Base-by-base conservation (phyloP, 1,140 invertebrate species). In the Drosophila ananassae region DNA sequence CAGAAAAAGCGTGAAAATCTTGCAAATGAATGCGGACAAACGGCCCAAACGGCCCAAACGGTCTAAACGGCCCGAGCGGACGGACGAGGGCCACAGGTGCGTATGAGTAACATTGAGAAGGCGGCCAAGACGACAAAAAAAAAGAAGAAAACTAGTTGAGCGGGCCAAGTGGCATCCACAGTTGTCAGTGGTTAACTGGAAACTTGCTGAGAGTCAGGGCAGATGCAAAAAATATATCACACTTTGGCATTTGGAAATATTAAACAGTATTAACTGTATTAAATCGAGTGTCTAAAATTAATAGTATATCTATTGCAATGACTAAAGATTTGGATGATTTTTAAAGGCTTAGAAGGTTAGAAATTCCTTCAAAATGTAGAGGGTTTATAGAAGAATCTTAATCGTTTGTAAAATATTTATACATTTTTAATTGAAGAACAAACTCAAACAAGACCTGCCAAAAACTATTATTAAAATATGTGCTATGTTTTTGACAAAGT, bases 71-170 rank as follows among this genome's bases (percentile, higher is more conserved):
- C 2, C 30, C 32, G 10, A 37, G 13, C 39, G 24, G 63, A 60
- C 58, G 46, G 68, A 57, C 74, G 77, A 59, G 68, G 77, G 82
- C 50, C 82, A 75, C 82, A 87, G 82, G 82, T 87, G 82, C 82
- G 83, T 87, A 87, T 89, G 82, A 87, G 82, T 82, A 87, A 79
- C 78, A 87, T 87, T 82, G 82, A 85, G 61, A 85, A 81, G 78
- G 79, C 82, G 82, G 81, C 69, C 82, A 68, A 74, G 55, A 28
- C 73, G 59, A 12, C 10, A 37, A 12, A 37, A 37, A 37, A 37
- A 37, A 6, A 28, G 7, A 28, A 28, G 25, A 28, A 87, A 85
- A 82, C 81, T 75, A 85, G 78, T 85, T 74, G 81, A 80, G 46
- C 66, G 32, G 66, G 44, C 63, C 51, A 56, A 68, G 44, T 68